phyloP scores from a whole-genome alignment of 2,888 invertebrate species.

The Lutraria lutraria region DNA sequence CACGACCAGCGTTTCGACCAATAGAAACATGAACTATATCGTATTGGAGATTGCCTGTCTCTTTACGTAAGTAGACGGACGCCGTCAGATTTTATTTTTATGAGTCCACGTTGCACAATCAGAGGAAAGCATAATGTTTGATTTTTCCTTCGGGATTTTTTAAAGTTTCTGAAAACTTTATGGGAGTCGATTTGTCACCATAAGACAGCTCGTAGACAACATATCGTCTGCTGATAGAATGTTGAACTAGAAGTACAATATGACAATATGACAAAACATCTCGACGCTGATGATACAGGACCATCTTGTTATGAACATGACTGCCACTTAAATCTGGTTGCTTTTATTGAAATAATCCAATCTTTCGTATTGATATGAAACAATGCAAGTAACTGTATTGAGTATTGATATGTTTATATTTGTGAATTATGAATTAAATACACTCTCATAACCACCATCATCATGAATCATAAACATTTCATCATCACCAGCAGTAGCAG shows the following conservation, averaged over 20 bases:
- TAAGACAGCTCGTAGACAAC: slow-evolving; percentile 16
- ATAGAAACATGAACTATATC: neutral
- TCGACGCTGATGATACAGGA: neutral
- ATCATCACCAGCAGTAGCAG: no score
- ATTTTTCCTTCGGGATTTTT: slow-evolving; percentile 41
- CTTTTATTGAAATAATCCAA: no score
- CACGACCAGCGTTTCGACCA: slow-evolving; percentile 16
- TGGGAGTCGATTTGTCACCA: slow-evolving; percentile 4
- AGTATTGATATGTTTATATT: no score
- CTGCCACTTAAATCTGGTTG: neutral
- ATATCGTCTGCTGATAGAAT: neutral
- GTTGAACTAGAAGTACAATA: neutral
- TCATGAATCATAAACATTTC: no score
- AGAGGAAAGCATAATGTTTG: slow-evolving; percentile 40
- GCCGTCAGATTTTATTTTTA: slow-evolving; percentile 36
- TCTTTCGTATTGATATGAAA: no score
- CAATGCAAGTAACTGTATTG: no score
- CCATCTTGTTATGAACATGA: neutral
- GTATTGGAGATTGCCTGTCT: neutral
- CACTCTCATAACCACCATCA: no score
- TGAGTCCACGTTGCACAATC: slow-evolving; percentile 29
- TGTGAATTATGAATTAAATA: no score
- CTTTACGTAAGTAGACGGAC: slow-evolving; percentile 1
- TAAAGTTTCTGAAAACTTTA: slow-evolving; percentile 30
- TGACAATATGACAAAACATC: slow-evolving; percentile 17